These are phyloP conservation scores for Enteromius unitaeniatus DNA, from an alignment of 2,797 vertebrate species.

Conservation along the genomic window DNA sequence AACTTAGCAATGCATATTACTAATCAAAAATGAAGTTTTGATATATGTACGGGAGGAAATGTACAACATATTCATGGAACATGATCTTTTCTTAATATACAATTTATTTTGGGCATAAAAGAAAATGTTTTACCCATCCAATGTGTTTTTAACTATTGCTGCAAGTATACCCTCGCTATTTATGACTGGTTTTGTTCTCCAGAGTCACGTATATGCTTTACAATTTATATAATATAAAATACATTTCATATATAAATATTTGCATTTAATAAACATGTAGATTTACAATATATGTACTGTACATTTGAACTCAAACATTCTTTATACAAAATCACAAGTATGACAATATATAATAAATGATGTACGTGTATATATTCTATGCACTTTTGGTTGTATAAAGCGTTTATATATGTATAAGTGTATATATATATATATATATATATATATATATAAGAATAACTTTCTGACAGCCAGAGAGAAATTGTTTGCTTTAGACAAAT, in stretches of 20 bases:
- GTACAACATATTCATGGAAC: background rate
- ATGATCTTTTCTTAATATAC: no score
- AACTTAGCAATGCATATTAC: background rate
- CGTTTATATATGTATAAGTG: no score
- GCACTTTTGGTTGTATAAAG: background rate
- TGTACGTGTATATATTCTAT: background rate
- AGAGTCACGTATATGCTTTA: background rate
- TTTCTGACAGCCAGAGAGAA: background rate
- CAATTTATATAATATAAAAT: background rate
- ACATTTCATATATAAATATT: background rate
- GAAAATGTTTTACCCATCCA: background rate
- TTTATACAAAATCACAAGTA: background rate
- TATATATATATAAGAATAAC: background rate
- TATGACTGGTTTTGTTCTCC: background rate
- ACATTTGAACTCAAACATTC: background rate
- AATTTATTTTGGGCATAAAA: background rate
- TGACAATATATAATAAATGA: background rate
- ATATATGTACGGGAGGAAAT: background rate
- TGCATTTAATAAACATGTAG: background rate
- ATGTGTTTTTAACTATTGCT: background rate
- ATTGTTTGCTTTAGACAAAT: background rate
- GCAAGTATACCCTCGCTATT: no score
- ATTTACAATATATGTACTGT: background rate
- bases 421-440: no score
- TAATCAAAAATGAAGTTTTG: background rate